A percentile compares a stretch with the other conserved stretches of the same genome.
phyloP scores from a whole-genome alignment of 2,797 vertebrate species.

The Falco berigora region DNA sequence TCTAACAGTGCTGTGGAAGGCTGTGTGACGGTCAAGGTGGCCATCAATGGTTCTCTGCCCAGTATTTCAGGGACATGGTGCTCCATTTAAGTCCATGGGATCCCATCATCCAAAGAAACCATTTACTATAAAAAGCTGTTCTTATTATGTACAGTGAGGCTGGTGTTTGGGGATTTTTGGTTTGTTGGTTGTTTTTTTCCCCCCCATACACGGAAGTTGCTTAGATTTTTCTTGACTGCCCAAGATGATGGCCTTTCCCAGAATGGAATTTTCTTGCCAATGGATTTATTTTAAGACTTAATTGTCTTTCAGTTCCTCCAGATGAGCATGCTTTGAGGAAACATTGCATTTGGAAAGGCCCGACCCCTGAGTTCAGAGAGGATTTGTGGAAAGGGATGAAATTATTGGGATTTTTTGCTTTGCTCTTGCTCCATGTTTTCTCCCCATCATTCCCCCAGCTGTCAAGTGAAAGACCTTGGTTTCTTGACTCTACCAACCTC shows the following conservation, averaged over 20 bases:
- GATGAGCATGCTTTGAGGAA: not conserved
- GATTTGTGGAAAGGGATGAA: not conserved
- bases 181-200: not conserved
- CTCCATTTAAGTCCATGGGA: not conserved
- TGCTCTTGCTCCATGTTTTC: not conserved
- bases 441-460: not conserved
- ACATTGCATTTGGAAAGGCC: not conserved
- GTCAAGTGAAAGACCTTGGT: not conserved
- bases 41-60: not conserved
- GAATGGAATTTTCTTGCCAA: not conserved
- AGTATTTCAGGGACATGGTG: not conserved
- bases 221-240: not conserved
- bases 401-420: not conserved
- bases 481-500: not conserved
- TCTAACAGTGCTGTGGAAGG: not conserved
- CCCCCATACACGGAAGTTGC: not conserved
- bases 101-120: not conserved
- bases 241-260: not conserved
- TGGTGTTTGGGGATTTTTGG: accelerated
- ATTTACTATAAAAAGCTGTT: not conserved
- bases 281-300: not conserved
- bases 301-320: not conserved
- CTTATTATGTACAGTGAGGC: not conserved
- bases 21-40: not conserved
- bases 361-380: not conserved